Evolutionary conservation across 2,113 vertebrate genomes (phyloP).

Genomic region (Acanthochromis polyacanthus): DNA sequence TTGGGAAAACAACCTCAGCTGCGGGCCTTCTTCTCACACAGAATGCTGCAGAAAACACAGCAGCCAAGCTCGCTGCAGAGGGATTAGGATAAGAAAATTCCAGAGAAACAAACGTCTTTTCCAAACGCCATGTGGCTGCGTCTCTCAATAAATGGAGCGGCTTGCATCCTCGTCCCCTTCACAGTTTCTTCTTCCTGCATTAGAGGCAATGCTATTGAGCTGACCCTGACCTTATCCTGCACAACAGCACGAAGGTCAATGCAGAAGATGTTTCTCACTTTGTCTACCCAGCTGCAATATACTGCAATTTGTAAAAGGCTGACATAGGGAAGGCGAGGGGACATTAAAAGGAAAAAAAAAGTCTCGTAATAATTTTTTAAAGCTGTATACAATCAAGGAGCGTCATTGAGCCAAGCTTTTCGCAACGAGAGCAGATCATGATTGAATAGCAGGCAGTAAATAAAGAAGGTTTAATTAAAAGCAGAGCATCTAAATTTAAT

Average conservation of each 20-base stretch:
- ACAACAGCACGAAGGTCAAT: slow-evolving; percentile 21
- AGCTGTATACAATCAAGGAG: background rate
- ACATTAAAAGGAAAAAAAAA: background rate
- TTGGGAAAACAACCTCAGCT: slow-evolving; percentile 71
- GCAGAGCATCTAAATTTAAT: background rate
- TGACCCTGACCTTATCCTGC: slow-evolving; percentile 18
- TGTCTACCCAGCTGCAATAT: too few relatives aligned
- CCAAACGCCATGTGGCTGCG: slow-evolving; percentile 51
- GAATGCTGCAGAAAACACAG: slow-evolving; percentile 44
- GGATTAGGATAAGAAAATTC: slow-evolving; percentile 61
- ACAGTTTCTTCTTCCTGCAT: background rate
- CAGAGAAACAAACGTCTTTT: slow-evolving; percentile 40
- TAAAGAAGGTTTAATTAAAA: slow-evolving; percentile 19
- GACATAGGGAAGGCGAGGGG: background rate
- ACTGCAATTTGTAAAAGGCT: background rate
- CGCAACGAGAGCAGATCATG: background rate
- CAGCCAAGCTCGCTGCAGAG: background rate
- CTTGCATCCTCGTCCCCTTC: background rate
- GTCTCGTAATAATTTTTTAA: background rate
- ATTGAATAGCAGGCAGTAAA: slow-evolving; percentile 9
- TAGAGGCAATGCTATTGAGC: slow-evolving; percentile 8
- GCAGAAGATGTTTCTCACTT: slow-evolving; percentile 4
- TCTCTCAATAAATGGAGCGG: slow-evolving; percentile 32
- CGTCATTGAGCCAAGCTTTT: background rate
- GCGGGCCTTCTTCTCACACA: slow-evolving; percentile 36